Percentiles rank a stretch among this genome's conserved stretches.
Conservation (phyloP, 2,797 vertebrate species). For the Eremophila alpestris region DNA sequence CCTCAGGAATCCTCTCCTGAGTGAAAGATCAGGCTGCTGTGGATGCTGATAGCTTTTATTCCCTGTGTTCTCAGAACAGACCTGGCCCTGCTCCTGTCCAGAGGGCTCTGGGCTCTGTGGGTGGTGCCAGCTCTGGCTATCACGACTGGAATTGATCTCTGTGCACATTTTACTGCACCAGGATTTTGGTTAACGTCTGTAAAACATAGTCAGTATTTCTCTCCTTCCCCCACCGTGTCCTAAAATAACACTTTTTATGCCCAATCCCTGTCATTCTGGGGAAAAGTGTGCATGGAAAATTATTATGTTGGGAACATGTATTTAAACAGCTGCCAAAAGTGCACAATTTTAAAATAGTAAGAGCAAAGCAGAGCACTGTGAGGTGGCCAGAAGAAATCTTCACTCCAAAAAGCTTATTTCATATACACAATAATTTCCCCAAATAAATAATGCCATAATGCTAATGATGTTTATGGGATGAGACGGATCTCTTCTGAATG, state of each 20-base stretch:
- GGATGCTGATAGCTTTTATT: background rate
- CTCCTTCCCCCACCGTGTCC: background rate
- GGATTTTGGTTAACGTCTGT: background rate
- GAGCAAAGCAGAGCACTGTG: background rate
- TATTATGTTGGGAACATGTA: constrained; percentile 2
- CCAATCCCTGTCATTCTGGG: background rate
- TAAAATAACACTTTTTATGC: constrained; percentile 51
- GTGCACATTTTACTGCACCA: background rate
- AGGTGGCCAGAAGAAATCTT: background rate
- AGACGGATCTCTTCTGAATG: background rate
- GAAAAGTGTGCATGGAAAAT: constrained; percentile 30
- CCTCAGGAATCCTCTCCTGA: background rate
- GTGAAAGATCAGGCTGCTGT: background rate
- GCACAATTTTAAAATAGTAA: background rate
- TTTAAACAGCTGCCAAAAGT: background rate
- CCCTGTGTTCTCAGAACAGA: background rate
- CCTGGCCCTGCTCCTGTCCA: background rate
- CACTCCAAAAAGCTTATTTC: background rate
- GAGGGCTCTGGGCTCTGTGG: background rate
- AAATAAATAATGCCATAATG: background rate
- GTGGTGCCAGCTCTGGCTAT: background rate
- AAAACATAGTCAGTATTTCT: background rate
- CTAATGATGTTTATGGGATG: background rate
- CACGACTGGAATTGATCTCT: background rate
- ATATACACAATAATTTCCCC: background rate